Evolutionary conservation across 2,888 invertebrate genomes (phyloP).

Genomic region (Harpagoxenus sublaevis): DNA sequence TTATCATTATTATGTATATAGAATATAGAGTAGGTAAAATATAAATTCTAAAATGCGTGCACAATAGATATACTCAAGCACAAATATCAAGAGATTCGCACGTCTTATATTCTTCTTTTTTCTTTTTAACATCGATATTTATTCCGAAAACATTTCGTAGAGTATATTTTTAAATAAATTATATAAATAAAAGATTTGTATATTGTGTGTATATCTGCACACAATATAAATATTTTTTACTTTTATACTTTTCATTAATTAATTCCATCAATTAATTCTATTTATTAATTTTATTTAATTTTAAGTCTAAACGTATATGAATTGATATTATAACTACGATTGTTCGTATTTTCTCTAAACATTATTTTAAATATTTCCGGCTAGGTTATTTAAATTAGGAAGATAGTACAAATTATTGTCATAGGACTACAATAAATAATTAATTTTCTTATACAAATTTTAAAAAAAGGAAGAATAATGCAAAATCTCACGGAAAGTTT

Average conservation of each 20-base stretch:
- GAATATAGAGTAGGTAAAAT: neutral
- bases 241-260: slow-evolving; percentile 11
- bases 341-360: neutral
- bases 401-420: neutral
- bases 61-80: neutral
- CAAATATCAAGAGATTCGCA: neutral
- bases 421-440: neutral
- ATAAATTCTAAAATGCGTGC: neutral
- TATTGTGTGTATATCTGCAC: neutral
- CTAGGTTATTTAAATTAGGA: neutral
- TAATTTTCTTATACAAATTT: neutral
- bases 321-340: neutral
- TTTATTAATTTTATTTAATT: slow-evolving; percentile 16
- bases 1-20: slow-evolving; percentile 7
- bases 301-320: slow-evolving; percentile 12
- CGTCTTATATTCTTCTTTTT: slow-evolving; percentile 1
- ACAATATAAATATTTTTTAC: slow-evolving; percentile 3
- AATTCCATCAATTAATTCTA: neutral
- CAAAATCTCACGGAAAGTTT: neutral
- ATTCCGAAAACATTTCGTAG: neutral
- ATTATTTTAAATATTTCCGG: slow-evolving; percentile 2
- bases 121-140: slow-evolving; percentile 8
- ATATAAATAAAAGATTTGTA: neutral
- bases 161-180: neutral
- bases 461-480: neutral